A percentile compares a stretch with the other conserved stretches of the same genome.
Evolutionary conservation across 2,113 vertebrate genomes (phyloP).

Genomic region (Trogon surrucura): DNA sequence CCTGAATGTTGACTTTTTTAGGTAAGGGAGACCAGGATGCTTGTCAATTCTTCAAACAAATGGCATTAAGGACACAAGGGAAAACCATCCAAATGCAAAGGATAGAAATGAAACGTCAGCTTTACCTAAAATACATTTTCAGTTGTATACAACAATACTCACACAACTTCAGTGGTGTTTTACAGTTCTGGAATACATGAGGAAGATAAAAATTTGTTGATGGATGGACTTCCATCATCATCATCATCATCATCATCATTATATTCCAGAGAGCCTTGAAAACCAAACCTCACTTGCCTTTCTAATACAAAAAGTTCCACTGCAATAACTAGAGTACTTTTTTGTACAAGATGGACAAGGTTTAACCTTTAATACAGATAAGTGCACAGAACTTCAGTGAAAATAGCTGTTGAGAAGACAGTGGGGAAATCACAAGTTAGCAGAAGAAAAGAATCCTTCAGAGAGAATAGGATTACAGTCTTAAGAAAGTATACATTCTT

Average conservation of each 20-base stretch:
- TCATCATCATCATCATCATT: rapidly evolving
- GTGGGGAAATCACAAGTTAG: not conserved
- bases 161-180: not conserved
- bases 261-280: not conserved
- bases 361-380: not conserved
- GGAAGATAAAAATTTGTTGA: not conserved
- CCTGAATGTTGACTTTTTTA: not conserved
- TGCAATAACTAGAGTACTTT: not conserved
- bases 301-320: not conserved
- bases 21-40: not conserved
- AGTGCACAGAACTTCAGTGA: not conserved
- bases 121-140: not conserved
- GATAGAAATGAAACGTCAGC: not conserved
- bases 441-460: not conserved
- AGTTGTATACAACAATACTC: not conserved
- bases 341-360: not conserved
- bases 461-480: not conserved
- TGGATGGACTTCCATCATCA: not conserved
- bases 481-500: not conserved
- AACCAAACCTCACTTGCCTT: not conserved
- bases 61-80: not conserved
- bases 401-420: not conserved
- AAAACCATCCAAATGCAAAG: not conserved
- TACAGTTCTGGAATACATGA: not conserved
- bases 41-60: not conserved